Conservation (phyloP, 1,140 invertebrate species). For the Eulimnadia texana region DNA sequence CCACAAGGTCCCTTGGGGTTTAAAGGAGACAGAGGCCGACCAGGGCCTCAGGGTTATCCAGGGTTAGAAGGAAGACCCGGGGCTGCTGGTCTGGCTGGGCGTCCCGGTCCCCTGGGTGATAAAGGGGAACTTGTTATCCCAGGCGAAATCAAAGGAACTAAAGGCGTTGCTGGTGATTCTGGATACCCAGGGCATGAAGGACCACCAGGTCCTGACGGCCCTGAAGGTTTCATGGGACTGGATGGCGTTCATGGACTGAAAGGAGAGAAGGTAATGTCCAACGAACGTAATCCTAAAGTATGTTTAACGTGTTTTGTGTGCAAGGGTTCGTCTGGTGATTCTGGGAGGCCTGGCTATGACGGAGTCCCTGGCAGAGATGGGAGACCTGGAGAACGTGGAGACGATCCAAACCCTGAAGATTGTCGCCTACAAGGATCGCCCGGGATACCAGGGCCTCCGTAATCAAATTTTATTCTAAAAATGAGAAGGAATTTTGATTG, state of each 20-base stretch:
- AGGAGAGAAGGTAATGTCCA: constrained; percentile 5
- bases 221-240: constrained; percentile 40
- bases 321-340: constrained; percentile 9
- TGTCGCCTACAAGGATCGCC: neutral
- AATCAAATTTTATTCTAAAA: no score
- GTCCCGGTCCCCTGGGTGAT: neutral
- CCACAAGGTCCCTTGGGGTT: constrained; percentile 31
- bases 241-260: constrained; percentile 25
- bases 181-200: constrained; percentile 43
- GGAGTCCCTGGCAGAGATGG: constrained; percentile 25
- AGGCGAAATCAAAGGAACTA: neutral
- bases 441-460: neutral
- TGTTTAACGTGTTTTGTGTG: neutral
- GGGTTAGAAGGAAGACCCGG: constrained; percentile 13
- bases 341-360: constrained; percentile 17
- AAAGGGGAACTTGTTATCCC: constrained; percentile 10
- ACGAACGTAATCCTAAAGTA: no score
- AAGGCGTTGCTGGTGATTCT: constrained; percentile 40
- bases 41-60: constrained; percentile 28
- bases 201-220: constrained; percentile 26
- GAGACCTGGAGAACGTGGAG: neutral
- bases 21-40: constrained; percentile 23
- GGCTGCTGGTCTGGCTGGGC: constrained; percentile 16
- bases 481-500: no score
- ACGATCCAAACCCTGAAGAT: neutral